Evolutionary conservation across 2,888 invertebrate genomes (phyloP).

Genomic region (Netelia inedita): DNA sequence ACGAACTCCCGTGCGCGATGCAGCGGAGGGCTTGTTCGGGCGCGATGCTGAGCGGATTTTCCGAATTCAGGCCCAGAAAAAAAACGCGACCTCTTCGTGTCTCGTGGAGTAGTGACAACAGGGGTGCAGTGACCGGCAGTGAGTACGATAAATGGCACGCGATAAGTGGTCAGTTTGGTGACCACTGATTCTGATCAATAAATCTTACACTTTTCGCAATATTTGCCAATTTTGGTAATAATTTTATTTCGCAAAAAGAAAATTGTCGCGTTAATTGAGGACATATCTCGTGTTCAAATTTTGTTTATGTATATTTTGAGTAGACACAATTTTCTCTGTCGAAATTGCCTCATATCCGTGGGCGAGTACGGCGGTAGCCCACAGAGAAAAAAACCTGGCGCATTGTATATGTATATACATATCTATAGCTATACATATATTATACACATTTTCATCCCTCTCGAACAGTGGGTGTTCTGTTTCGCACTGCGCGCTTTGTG

Average conservation of each 20-base stretch:
- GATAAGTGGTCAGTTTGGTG: neutral
- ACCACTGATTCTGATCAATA: too few relatives aligned
- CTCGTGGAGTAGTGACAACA: slow-evolving; percentile 14
- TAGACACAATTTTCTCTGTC: neutral
- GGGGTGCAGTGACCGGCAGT: neutral
- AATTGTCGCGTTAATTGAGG: neutral
- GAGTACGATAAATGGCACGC: neutral
- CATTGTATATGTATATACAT: slow-evolving; percentile 1
- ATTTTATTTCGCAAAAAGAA: too few relatives aligned
- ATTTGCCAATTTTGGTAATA: too few relatives aligned
- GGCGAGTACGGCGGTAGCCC: slow-evolving; percentile 47
- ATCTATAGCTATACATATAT: neutral
- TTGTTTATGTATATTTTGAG: neutral
- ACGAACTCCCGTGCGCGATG: slow-evolving; percentile 57
- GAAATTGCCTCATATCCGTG: slow-evolving; percentile 2
- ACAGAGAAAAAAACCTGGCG: slow-evolving; percentile 37
- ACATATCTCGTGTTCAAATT: neutral
- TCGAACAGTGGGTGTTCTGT: slow-evolving; percentile 64
- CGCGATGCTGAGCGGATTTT: slow-evolving; percentile 62
- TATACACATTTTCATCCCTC: slow-evolving; percentile 13
- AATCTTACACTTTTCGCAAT: too few relatives aligned
- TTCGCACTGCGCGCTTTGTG: slow-evolving; percentile 52
- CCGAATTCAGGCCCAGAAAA: slow-evolving; percentile 27
- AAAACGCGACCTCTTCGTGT: slow-evolving; percentile 1
- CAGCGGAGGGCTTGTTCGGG: slow-evolving; percentile 56